Base-by-base conservation (phyloP, 2,888 invertebrate species). In the Acleris holmiana region DNA sequence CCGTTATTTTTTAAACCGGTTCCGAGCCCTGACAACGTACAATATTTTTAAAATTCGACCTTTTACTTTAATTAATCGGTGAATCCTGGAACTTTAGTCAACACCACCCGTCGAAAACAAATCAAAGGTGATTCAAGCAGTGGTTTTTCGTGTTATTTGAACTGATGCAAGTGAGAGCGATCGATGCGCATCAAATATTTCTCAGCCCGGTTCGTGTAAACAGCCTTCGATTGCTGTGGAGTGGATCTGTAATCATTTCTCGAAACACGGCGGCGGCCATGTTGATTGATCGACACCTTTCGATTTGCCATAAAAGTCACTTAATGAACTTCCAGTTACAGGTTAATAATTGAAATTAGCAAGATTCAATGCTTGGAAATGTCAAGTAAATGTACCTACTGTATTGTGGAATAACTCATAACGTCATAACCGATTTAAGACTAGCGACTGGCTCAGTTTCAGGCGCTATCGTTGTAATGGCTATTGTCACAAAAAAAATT, bases 161-260 rank as follows among this genome's bases (percentile, higher is more conserved):
- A 73, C 61, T 65, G 68, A 68, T 76, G 71, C 77, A 78, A 76
- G 78, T 76, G 72, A 66, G 64, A 68, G 61, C 68, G 71, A 76
- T 81, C 74, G 76, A 77, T 76, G 69, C 66, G 76, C 70, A 68
- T 78, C 73, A 79, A 83, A 77, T 81, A 80, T 81, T 61, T 47
- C 25, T 40, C 23, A 35, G 29, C 35, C 15, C 44, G 21, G 18
- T 23, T 55, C 23, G 55, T 55, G 21, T 55, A 41, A 49, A 56
- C 41, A 56, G 44, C 62, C 50, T 62, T 56, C 41, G 41, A 23
- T n/a, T 5, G 23, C 55, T 19, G 41, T 23, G 53, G 35, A 46
- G 29, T 61, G 15, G 19, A 35, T n/a, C 41, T 44, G n/a, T 41
- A 54, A 54, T 41, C 19, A 15, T 44, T 53, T 23, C 54, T 41